Conservation (phyloP, 2,888 invertebrate species). For the Gastrophysa polygoni region DNA sequence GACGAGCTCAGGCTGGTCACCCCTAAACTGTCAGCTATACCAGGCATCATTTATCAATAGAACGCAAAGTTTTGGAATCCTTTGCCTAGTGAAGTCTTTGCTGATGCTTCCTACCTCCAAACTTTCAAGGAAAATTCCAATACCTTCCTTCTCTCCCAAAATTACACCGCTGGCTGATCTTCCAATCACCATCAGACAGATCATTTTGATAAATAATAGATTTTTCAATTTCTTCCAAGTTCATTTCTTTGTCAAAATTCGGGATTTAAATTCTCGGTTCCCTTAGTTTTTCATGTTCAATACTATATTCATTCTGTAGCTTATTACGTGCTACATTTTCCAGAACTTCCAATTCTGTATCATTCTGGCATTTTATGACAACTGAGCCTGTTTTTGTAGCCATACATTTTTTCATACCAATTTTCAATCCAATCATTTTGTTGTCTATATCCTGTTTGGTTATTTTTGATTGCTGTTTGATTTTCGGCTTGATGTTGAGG, state of each 20-base stretch:
- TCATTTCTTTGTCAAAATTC: slow-evolving; percentile 9
- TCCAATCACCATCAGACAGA: slow-evolving; percentile 1
- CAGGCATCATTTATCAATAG: too few relatives aligned
- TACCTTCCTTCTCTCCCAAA: too few relatives aligned
- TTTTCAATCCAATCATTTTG: slow-evolving; percentile 4
- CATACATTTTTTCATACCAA: slow-evolving; percentile 13
- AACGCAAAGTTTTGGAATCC: too few relatives aligned
- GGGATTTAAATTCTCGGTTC: slow-evolving; percentile 9
- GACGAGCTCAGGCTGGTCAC: too few relatives aligned
- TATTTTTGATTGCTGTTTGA: slow-evolving; percentile 7
- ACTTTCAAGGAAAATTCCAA: too few relatives aligned
- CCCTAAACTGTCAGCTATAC: too few relatives aligned
- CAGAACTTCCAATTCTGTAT: slow-evolving; percentile 1
- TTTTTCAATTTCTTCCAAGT: slow-evolving; percentile 2
- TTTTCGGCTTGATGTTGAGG: slow-evolving; percentile 4
- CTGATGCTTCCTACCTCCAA: too few relatives aligned
- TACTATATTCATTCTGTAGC: background rate
- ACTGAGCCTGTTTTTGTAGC: slow-evolving; percentile 18
- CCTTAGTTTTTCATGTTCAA: slow-evolving; percentile 6
- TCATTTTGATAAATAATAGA: slow-evolving; percentile 3
- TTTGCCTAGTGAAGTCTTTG: too few relatives aligned
- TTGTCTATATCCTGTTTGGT: slow-evolving; percentile 10
- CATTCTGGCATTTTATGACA: slow-evolving; percentile 3
- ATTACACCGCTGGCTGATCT: too few relatives aligned
- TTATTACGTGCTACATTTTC: slow-evolving; percentile 1